Percentiles rank a stretch among this genome's conserved stretches.
Evolutionary conservation across 2,797 vertebrate species (phyloP).

Genomic region (Lateolabrax maculatus): DNA sequence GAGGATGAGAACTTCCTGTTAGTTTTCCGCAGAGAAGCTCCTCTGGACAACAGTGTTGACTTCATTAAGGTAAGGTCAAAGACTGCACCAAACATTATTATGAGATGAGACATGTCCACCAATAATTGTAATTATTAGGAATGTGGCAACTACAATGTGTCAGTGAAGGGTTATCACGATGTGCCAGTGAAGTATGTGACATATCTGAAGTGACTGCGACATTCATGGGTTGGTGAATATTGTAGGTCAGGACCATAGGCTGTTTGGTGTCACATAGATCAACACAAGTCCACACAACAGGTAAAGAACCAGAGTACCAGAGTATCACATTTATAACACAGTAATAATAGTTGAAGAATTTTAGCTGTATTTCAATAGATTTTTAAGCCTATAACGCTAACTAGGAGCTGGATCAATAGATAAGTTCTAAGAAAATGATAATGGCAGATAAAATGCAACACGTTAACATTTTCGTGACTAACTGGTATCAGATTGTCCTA

Average conservation of each 20-base stretch:
- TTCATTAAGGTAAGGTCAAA: constrained; percentile 91
- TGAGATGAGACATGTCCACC: neutral
- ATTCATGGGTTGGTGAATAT: neutral
- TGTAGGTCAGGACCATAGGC: neutral
- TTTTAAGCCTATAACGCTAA: neutral
- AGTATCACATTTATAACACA: neutral
- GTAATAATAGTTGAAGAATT: neutral
- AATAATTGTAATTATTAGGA: neutral
- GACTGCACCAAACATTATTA: neutral
- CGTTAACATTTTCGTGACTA: neutral
- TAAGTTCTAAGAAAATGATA: neutral
- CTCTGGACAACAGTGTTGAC: constrained; percentile 95
- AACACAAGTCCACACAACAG: neutral
- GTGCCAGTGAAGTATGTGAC: rapidly evolving
- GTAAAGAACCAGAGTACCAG: neutral
- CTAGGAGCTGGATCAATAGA: neutral
- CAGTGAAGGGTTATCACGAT: neutral
- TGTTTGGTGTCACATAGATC: neutral
- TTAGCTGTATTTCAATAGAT: neutral
- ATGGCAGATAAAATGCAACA: neutral
- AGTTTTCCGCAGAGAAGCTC: constrained; percentile 92
- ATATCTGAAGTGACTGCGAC: neutral
- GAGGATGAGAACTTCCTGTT: constrained; percentile 97
- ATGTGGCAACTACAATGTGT: neutral
- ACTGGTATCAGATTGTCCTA: neutral